Evolutionary conservation across 2,888 invertebrate species (phyloP), one percentile per base, ranked within the genome.

Genomic region (Drosophila lacicola): DNA sequence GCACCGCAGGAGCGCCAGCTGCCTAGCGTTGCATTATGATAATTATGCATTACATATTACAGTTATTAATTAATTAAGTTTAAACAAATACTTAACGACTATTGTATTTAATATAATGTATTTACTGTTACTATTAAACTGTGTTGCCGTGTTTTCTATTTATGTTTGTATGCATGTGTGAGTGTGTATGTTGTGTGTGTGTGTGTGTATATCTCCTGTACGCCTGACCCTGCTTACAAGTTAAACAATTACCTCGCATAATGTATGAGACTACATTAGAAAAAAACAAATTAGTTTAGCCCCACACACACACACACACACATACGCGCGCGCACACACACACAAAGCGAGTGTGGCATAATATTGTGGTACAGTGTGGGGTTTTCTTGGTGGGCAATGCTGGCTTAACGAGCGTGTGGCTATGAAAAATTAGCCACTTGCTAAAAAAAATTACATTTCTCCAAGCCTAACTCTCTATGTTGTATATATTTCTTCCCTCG

Each of bases 351-450:
- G 42, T 50, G 62, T 46, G 58, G 54, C 50, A 50, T 36, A 17
- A 36, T 37, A 42, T 53, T 46, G 50, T 50, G 29, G 49, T 70
- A 42, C 47, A 41, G 46, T 46, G 68, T 51, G 60, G 54, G 29
- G 37, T 44, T 47, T 45, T 53, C 53, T 67, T 72, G 67, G 78
- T 72, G 63, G 68, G 58, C 51, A 50, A 50, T 61, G 78, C 73
- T 62, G 62, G 63, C 73, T 73, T 63, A 72, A 72, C 73, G 66
- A 73, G 68, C 78, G 57, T 47, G 53, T 67, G 88, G 83, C 78
- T 82, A 82, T 86, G 83, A 83, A 88, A 83, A 86, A 88, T 83
- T 82, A 88, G 86, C 83, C 88, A 88, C 78, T 78, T 86, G 80
- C 81, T 82, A 77, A 76, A 73, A 76, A 73, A 80, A 70, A 85